These are phyloP conservation scores for Rhabdophis nuchalis DNA, from an alignment of 2,797 vertebrate species.

Conservation along the genomic window DNA sequence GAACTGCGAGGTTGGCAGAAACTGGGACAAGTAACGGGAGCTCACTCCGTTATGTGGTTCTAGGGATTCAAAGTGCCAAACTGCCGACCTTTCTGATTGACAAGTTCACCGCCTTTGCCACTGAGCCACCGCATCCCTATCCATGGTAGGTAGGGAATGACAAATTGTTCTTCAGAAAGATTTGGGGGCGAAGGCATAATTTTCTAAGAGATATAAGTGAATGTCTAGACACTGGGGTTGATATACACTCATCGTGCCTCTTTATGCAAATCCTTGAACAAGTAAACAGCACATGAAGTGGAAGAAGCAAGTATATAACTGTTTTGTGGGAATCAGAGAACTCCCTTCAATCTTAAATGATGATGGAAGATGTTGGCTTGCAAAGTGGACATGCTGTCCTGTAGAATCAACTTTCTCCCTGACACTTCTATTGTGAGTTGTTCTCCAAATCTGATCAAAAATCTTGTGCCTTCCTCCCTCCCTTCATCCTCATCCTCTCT, in stretches of 20 bases:
- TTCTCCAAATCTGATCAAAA: conserved; percentile 5
- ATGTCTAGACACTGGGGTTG: background rate
- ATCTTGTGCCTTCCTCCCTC: background rate
- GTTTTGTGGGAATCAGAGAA: conserved; percentile 16
- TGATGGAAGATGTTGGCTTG: conserved; percentile 14
- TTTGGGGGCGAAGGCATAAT: background rate
- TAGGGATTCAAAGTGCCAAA: no score
- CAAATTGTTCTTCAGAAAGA: background rate
- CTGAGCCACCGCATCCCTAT: no score
- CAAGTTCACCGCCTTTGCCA: no score
- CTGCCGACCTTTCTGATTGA: no score
- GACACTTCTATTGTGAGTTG: background rate
- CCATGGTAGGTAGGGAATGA: background rate
- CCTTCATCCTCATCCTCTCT: conserved; percentile 1
- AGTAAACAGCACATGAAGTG: conserved; percentile 2
- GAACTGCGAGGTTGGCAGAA: no score
- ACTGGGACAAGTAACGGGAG: no score
- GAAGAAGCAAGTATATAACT: conserved; percentile 9
- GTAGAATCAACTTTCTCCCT: background rate
- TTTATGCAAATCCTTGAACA: conserved; percentile 26
- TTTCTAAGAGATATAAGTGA: background rate
- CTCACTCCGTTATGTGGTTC: no score
- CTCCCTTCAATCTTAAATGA: conserved; percentile 18
- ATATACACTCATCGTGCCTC: background rate
- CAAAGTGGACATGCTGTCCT: conserved; percentile 20